phyloP scores from a whole-genome alignment of 2,888 invertebrate genomes.

The Sabatieria punctata region DNA sequence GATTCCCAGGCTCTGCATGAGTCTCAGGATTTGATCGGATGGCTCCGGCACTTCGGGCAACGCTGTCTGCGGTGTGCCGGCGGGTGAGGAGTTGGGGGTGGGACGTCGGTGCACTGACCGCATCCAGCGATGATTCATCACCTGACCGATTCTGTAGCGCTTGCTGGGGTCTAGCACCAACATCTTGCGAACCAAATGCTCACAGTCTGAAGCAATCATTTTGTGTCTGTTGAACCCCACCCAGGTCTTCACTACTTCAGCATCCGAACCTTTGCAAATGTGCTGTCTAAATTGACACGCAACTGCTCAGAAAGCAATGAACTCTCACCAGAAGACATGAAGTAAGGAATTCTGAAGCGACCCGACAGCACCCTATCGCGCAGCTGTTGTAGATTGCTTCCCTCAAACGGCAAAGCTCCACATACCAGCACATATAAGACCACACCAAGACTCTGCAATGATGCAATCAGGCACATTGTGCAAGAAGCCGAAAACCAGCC shows the following conservation, averaged over 20 bases:
- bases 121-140: slow-evolving; percentile 83
- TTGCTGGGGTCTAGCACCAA: slow-evolving; percentile 75
- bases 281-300: not conserved
- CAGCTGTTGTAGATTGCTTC: slow-evolving; percentile 72
- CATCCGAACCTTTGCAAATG: not conserved
- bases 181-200: slow-evolving; percentile 85
- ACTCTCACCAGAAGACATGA: slow-evolving; percentile 89
- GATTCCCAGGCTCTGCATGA: slow-evolving; percentile 87
- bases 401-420: slow-evolving; percentile 87
- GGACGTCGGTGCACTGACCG: slow-evolving; percentile 8
- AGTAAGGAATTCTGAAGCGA: slow-evolving; percentile 86
- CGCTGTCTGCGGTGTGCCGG: slow-evolving; percentile 12
- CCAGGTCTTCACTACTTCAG: not conserved
- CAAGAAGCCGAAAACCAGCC: not conserved
- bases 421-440: slow-evolving; percentile 88
- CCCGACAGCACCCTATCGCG: slow-evolving; percentile 76
- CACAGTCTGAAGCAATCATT: slow-evolving; percentile 55
- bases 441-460: slow-evolving; percentile 74
- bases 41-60: slow-evolving; percentile 45
- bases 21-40: slow-evolving; percentile 71
- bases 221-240: too few species aligned
- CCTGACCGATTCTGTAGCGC: slow-evolving; percentile 72
- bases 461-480: not conserved
- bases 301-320: too few species aligned
- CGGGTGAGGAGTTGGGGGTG: not conserved